Evolutionary conservation across 2,113 vertebrate species (phyloP).

Genomic region (Astur gentilis): DNA sequence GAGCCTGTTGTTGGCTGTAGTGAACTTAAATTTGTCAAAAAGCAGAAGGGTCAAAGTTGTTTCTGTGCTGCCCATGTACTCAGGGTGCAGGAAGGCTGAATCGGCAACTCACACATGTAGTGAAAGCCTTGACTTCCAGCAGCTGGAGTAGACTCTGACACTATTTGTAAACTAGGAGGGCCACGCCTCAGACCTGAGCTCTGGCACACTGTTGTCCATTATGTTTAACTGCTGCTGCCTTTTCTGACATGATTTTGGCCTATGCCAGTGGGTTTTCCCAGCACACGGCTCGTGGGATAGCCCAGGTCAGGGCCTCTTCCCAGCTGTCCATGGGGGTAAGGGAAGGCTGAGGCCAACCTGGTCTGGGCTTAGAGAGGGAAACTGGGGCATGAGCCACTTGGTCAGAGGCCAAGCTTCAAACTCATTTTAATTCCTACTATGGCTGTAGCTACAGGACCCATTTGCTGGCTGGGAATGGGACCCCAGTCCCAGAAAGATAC

Average conservation of each 20-base stretch:
- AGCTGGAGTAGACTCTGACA: accelerated
- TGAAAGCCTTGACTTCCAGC: background rate
- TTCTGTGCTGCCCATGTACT: accelerated
- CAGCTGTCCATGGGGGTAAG: too few species aligned
- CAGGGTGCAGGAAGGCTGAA: background rate
- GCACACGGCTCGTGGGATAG: background rate
- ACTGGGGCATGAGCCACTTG: background rate
- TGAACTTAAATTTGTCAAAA: background rate
- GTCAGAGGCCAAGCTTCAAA: background rate
- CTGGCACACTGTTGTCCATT: background rate
- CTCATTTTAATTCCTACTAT: background rate
- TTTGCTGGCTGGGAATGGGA: background rate
- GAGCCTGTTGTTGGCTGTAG: background rate
- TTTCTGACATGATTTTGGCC: background rate
- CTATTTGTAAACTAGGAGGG: background rate
- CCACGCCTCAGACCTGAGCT: background rate
- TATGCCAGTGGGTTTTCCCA: accelerated
- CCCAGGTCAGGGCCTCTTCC: background rate
- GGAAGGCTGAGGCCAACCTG: background rate
- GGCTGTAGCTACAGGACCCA: background rate
- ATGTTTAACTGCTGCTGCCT: background rate
- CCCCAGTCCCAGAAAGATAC: background rate
- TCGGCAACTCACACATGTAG: accelerated
- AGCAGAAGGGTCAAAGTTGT: background rate
- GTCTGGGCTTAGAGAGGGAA: background rate